Percentiles rank a stretch among this genome's conserved stretches.
Evolutionary conservation across 2,888 invertebrate species (phyloP).

Genomic region (Lepidochitona cinerea): DNA sequence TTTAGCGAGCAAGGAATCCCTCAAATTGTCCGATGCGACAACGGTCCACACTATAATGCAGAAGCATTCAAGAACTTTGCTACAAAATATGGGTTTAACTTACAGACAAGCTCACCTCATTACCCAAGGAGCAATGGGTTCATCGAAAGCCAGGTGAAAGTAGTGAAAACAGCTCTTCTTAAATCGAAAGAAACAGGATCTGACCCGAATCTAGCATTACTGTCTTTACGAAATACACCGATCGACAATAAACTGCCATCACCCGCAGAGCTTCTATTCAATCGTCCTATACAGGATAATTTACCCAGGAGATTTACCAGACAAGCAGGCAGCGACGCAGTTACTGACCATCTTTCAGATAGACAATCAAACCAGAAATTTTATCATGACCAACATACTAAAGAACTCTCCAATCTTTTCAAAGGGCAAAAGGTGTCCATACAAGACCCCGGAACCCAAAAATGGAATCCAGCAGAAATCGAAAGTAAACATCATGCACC

Average conservation of each 20-base stretch:
- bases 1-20: constrained; percentile 27
- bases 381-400: no score
- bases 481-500: no score
- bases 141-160: constrained; percentile 6
- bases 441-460: no score
- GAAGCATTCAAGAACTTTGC: background rate
- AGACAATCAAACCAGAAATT: no score
- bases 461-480: no score
- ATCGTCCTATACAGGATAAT: background rate
- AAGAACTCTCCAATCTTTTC: no score
- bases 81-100: background rate
- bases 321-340: no score
- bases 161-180: background rate
- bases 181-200: background rate
- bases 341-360: no score
- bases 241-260: background rate
- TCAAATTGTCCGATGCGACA: constrained; percentile 22
- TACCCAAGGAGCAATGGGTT: constrained; percentile 9
- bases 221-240: background rate
- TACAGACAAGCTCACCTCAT: background rate
- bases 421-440: no score
- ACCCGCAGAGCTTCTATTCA: background rate
- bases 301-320: constrained; percentile 1
- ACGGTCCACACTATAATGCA: constrained; percentile 27
- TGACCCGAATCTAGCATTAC: constrained; percentile 5